A percentile compares a stretch with the other conserved stretches of the same genome.
These are phyloP conservation scores for Scaptomyza hsui DNA, from an alignment of 1,140 invertebrate genomes.

Conservation along the genomic window DNA sequence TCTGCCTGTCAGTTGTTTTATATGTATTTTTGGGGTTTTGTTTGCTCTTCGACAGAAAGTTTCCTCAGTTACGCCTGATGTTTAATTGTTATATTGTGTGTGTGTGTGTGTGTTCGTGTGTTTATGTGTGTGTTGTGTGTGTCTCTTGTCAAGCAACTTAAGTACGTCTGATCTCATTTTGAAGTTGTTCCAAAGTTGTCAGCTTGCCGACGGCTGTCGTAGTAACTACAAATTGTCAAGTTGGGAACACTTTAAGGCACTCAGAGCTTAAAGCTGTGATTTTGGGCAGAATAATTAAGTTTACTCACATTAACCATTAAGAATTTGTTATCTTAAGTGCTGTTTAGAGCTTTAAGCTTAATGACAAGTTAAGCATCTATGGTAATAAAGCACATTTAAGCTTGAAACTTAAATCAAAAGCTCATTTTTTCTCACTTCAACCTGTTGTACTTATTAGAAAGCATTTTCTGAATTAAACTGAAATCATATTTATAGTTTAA, in stretches of 20 bases:
- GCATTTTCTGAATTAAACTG: constrained; percentile 9
- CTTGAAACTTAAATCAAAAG: no score
- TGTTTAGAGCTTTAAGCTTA: no score
- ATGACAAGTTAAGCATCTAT: no score
- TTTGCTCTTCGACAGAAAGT: constrained; percentile 50
- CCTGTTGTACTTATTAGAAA: no score
- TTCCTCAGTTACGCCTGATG: constrained; percentile 33
- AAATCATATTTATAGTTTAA: constrained; percentile 29
- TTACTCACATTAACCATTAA: not conserved
- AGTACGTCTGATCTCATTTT: constrained; percentile 54
- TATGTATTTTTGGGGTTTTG: constrained; percentile 45
- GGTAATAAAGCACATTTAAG: no score
- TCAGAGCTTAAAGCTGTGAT: not conserved
- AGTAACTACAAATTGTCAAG: constrained; percentile 10
- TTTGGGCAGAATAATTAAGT: not conserved
- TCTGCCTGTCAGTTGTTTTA: constrained; percentile 33
- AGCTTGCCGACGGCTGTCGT: constrained; percentile 13
- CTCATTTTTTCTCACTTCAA: no score
- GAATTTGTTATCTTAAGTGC: no score
- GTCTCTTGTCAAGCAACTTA: constrained; percentile 19
- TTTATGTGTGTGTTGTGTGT: constrained; percentile 2
- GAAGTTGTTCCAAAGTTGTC: constrained; percentile 44
- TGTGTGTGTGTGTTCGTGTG: not conserved
- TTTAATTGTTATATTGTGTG: constrained; percentile 54
- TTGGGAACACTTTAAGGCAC: constrained; percentile 3